A percentile compares a stretch with the other conserved stretches of the same genome.
These are phyloP conservation scores for Sinocyclocheilus maitianheensis DNA, from an alignment of 2,113 vertebrate genomes.

Conservation along the genomic window DNA sequence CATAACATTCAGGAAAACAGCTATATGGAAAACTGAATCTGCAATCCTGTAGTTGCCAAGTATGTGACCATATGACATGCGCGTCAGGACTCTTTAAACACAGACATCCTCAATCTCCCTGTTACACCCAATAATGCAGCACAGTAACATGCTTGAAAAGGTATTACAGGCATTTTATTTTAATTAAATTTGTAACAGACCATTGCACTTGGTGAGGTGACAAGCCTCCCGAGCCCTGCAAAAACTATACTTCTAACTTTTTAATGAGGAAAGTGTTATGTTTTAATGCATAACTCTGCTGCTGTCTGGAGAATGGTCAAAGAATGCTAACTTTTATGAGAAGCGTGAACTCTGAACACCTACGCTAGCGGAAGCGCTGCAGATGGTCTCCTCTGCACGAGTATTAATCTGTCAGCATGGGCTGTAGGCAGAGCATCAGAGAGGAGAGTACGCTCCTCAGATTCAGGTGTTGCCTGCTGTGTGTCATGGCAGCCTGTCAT, in stretches of 20 bases:
- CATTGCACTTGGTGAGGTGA: constrained; percentile 54
- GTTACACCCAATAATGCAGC: constrained; percentile 6
- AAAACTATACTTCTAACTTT: constrained; percentile 17
- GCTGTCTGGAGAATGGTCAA: constrained; percentile 35
- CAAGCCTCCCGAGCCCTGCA: constrained; percentile 43
- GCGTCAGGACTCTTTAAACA: constrained; percentile 9
- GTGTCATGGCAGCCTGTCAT: constrained; percentile 56
- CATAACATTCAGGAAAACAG: background rate
- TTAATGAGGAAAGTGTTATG: constrained; percentile 53
- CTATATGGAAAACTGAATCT: constrained; percentile 1
- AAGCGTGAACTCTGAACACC: constrained; percentile 38
- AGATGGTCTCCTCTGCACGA: constrained; percentile 63
- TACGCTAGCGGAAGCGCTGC: constrained; percentile 55
- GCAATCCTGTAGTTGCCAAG: background rate
- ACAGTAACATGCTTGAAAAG: constrained; percentile 36
- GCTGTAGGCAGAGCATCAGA: constrained; percentile 51
- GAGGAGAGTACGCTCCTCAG: background rate
- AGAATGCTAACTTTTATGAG: constrained; percentile 63
- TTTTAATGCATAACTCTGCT: constrained; percentile 49
- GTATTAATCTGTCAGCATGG: constrained; percentile 67
- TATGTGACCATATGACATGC: background rate
- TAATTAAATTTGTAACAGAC: constrained; percentile 56
- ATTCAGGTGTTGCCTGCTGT: constrained; percentile 66
- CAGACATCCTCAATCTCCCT: constrained; percentile 3
- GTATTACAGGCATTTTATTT: constrained; percentile 54